A percentile compares a stretch with the other conserved stretches of the same genome.
These are phyloP conservation scores for Emmelina monodactyla DNA, from an alignment of 2,888 invertebrate genomes.

Conservation along the genomic window DNA sequence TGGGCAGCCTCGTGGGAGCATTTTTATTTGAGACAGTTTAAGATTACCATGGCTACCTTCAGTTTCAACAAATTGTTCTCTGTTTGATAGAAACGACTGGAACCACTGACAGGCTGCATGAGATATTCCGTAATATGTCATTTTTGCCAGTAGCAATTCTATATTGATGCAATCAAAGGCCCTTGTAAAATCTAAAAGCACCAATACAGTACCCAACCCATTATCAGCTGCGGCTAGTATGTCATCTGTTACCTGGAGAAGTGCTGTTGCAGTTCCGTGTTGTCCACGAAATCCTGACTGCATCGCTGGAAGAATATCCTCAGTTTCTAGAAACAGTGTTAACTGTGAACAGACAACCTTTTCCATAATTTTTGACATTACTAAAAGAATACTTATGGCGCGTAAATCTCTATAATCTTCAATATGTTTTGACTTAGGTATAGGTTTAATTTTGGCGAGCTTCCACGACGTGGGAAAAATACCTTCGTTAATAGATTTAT, in stretches of 20 bases:
- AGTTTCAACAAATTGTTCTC: constrained; percentile 3
- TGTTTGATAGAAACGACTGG: constrained; percentile 1
- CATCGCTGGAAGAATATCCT: constrained; percentile 3
- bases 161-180: constrained; percentile 7
- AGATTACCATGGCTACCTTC: neutral
- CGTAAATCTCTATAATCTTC: constrained; percentile 2
- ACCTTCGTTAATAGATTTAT: neutral
- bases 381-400: constrained; percentile 8
- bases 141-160: constrained; percentile 3
- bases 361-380: constrained; percentile 12
- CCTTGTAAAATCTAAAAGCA: constrained; percentile 5
- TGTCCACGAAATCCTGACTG: constrained; percentile 11
- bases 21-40: neutral
- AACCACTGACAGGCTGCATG: constrained; percentile 2
- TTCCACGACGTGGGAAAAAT: constrained; percentile 1
- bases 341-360: constrained; percentile 9
- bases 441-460: neutral
- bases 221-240: constrained; percentile 3
- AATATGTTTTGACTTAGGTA: constrained; percentile 1
- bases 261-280: constrained; percentile 7
- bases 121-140: constrained; percentile 7
- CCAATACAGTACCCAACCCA: constrained; percentile 2
- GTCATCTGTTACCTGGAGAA: constrained; percentile 7
- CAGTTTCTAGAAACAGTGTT: constrained; percentile 1
- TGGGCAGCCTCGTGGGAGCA: neutral